Evolutionary conservation across 2,888 invertebrate genomes (phyloP).

Genomic region (Plebejus melissa): DNA sequence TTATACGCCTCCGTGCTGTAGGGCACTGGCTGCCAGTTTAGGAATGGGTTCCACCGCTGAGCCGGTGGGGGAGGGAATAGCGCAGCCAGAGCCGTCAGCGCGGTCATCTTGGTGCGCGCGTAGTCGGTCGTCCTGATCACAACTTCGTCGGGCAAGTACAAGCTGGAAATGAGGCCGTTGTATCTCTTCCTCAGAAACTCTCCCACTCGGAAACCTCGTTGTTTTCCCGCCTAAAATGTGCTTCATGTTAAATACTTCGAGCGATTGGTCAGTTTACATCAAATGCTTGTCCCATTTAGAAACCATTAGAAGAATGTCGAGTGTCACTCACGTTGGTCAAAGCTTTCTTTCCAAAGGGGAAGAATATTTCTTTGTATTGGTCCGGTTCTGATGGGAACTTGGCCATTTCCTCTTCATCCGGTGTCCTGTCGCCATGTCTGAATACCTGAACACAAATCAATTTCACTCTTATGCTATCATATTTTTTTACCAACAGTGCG

Average conservation of each 20-base stretch:
- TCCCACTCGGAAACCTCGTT: conserved; percentile 70
- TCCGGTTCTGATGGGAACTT: conserved; percentile 73
- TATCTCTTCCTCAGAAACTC: conserved; percentile 67
- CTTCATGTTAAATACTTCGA: neutral
- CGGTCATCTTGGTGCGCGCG: conserved; percentile 87
- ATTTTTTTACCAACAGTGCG: neutral
- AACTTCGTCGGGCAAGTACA: conserved; percentile 72
- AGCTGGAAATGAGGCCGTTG: conserved; percentile 59
- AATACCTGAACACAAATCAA: conserved; percentile 70
- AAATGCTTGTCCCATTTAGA: neutral
- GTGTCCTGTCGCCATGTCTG: conserved; percentile 86
- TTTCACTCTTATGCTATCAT: neutral
- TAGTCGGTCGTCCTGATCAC: conserved; percentile 81
- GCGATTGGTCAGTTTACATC: neutral
- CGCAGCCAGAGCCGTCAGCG: conserved; percentile 82
- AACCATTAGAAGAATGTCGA: neutral
- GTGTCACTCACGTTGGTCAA: conserved; percentile 79
- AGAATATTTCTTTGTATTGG: conserved; percentile 59
- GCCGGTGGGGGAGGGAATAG: conserved; percentile 80
- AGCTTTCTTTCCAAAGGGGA: conserved; percentile 82
- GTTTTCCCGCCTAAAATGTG: conserved; percentile 72
- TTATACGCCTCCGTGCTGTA: conserved; percentile 55
- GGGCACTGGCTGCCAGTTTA: conserved; percentile 86
- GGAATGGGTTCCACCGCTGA: conserved; percentile 76
- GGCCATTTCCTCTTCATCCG: conserved; percentile 72